Evolutionary conservation across 2,797 vertebrate genomes (phyloP), one percentile per base, ranked within the genome.

Genomic region (Pangasius larnaudii): DNA sequence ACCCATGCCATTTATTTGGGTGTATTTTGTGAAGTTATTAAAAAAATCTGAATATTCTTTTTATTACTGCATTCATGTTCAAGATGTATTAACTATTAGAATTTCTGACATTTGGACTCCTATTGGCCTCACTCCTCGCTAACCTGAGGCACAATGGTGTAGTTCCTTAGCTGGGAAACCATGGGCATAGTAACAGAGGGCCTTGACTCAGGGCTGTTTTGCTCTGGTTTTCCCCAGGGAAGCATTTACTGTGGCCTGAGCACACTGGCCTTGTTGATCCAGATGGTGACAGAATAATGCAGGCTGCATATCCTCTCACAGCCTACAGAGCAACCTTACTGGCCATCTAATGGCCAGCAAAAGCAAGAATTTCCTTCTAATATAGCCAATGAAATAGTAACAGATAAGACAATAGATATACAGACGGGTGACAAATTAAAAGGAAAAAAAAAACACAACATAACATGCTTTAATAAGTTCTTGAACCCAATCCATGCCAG

Each of bases 191-290:
- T 80, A 80, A 80, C 83, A 85, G n/a, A 88, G 87, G 75, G 83
- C 69, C 69, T 51, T 81, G 88, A 86, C 61, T 77, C 74, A 39
- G 59, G 46, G 65, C 71, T 88, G 81, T 88, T 88, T 84, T 85
- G 87, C 86, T 88, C 85, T 71, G 71, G 82, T 90, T 89, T 78
- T 92, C 92, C 90, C 92, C 88, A 91, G 93, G 93, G 93, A 91
- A 93, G 94, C 94, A 94, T 96, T 94, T 95, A 95, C 92, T 92
- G 91, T 92, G 91, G 90, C 58, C 90, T 94, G 93, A 93, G 88
- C 91, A 91, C 88, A 92, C 91, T 94, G 94, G 90, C 92, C 94
- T 93, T 95, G 94, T 95, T 88, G 56, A 88, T 88, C 87, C 89
- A 88, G 87, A 85, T 87, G 87, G 87, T 86, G 85, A 88, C 63